Conservation (phyloP, 2,113 vertebrate species). For the Ondatra zibethicus region DNA sequence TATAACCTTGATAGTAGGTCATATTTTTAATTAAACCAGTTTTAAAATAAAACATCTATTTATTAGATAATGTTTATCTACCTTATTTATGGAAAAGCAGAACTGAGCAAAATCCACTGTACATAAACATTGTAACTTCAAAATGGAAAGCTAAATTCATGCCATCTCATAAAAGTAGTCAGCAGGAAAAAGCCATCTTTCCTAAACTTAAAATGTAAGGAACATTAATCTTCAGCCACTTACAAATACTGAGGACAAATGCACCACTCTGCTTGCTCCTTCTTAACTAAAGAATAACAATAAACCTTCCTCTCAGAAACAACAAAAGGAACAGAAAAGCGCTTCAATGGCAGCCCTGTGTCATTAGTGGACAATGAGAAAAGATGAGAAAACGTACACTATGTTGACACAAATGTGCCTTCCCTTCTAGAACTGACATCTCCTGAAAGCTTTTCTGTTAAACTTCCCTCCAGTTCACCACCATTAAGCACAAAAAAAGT, state of each 20-base stretch:
- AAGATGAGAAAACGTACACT: conserved; percentile 93
- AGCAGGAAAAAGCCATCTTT: conserved; percentile 81
- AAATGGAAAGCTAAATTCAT: conserved; percentile 87
- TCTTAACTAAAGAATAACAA: conserved; percentile 90
- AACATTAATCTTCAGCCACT: conserved; percentile 91
- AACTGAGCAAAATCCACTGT: conserved; percentile 74
- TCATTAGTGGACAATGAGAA: conserved; percentile 94
- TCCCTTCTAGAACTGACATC: conserved; percentile 88
- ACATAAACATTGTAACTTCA: conserved; percentile 84
- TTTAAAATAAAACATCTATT: conserved; percentile 80
- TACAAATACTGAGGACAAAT: conserved; percentile 89
- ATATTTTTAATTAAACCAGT: conserved; percentile 82
- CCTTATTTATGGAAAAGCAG: conserved; percentile 79
- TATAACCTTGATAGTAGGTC: conserved; percentile 58
- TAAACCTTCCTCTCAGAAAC: conserved; percentile 90
- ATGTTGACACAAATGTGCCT: conserved; percentile 92
- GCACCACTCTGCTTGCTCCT: conserved; percentile 88
- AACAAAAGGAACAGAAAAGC: conserved; percentile 91
- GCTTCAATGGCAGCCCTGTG: conserved; percentile 89
- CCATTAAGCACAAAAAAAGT: conserved; percentile 90
- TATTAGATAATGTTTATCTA: conserved; percentile 79
- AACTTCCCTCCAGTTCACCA: conserved; percentile 89
- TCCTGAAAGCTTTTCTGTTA: conserved; percentile 93
- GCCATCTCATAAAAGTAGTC: conserved; percentile 82
- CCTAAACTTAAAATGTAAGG: conserved; percentile 85